phyloP scores from a whole-genome alignment of 2,797 vertebrate species.

The Antrozous pallidus region DNA sequence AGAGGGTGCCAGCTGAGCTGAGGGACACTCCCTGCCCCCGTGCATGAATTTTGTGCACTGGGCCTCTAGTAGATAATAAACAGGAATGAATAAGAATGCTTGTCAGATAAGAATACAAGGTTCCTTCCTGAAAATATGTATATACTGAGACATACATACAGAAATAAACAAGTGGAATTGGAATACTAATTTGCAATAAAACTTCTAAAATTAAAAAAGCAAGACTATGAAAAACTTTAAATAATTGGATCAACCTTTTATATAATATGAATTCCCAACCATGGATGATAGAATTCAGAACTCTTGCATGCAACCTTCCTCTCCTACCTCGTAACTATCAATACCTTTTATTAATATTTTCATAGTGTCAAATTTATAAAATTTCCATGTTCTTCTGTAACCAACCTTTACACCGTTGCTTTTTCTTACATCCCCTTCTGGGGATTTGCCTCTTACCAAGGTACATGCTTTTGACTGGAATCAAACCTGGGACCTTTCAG shows the following conservation, averaged over 20 bases:
- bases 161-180: neutral
- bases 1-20: too few relatives aligned
- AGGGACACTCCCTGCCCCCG: too few relatives aligned
- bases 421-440: neutral
- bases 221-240: neutral
- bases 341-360: neutral
- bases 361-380: neutral
- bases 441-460: too few relatives aligned
- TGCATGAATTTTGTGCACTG: too few relatives aligned
- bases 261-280: neutral
- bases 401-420: neutral
- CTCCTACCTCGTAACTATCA: neutral
- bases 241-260: neutral
- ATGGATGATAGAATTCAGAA: neutral
- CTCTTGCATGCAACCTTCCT: neutral
- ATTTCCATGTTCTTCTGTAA: neutral
- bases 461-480: too few relatives aligned
- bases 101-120: neutral
- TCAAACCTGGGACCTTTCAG: too few relatives aligned
- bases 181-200: neutral
- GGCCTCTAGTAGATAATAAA: neutral
- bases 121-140: neutral
- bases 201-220: neutral
- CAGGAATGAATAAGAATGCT: neutral
- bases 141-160: neutral